phyloP scores from a whole-genome alignment of 1,140 invertebrate species.

The Augochlora pura region DNA sequence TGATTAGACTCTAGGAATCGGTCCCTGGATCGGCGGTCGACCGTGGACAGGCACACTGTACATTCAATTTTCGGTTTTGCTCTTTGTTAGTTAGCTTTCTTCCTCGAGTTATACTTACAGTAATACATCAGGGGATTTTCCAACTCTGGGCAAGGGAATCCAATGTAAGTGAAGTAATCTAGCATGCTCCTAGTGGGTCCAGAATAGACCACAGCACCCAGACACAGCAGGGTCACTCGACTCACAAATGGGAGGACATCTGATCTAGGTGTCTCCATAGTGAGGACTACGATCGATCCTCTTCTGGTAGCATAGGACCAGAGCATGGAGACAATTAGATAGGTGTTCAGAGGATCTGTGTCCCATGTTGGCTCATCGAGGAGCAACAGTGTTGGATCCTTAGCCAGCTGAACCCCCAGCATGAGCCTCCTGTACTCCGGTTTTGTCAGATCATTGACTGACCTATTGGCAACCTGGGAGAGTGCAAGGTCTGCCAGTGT shows the following conservation, averaged over 20 bases:
- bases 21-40: constrained; percentile 92
- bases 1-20: constrained; percentile 95
- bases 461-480: constrained; percentile 91
- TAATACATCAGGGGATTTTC: constrained; percentile 97
- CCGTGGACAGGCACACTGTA: constrained; percentile 93
- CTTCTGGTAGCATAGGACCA: constrained; percentile 95
- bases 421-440: constrained; percentile 92
- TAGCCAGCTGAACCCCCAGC: constrained; percentile 92
- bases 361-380: constrained; percentile 95
- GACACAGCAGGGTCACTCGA: constrained; percentile 88
- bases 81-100: no score
- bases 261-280: constrained; percentile 95
- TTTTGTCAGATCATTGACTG: constrained; percentile 88
- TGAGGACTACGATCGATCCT: constrained; percentile 92
- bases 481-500: constrained; percentile 94
- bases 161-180: constrained; percentile 94
- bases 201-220: constrained; percentile 95
- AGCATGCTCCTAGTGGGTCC: constrained; percentile 93
- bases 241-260: constrained; percentile 96
- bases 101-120: constrained; percentile 82
- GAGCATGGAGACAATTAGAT: constrained; percentile 94
- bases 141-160: constrained; percentile 94
- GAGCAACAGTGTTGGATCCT: constrained; percentile 91
- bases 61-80: no score
- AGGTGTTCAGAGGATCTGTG: constrained; percentile 94